Evolutionary conservation across 2,797 vertebrate species (phyloP).

Genomic region (Tachyglossus aculeatus): DNA sequence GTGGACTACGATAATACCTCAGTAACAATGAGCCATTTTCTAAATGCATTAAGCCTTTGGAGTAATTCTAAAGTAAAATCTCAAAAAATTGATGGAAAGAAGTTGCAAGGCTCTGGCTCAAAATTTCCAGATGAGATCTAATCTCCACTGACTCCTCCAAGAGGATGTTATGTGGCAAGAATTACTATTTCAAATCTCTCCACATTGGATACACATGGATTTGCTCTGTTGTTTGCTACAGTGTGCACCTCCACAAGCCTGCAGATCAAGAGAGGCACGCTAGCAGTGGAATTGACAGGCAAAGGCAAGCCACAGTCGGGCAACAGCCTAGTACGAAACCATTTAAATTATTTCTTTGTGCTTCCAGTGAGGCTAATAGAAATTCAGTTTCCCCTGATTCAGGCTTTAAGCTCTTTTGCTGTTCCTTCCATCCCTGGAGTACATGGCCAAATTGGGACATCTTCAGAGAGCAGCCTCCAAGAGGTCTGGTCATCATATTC

Average conservation of each 20-base stretch:
- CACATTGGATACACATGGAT: neutral
- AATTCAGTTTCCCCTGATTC: neutral
- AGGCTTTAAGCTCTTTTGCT: slow-evolving; percentile 8
- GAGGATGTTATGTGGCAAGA: neutral
- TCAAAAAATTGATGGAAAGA: slow-evolving; percentile 43
- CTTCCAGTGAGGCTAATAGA: neutral
- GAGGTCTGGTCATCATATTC: neutral
- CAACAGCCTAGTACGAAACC: neutral
- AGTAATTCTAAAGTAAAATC: slow-evolving; percentile 8
- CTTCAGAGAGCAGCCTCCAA: neutral
- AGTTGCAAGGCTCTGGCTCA: slow-evolving; percentile 11
- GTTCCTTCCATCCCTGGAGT: slow-evolving; percentile 1
- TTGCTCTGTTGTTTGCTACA: neutral
- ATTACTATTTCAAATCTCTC: rapidly evolving
- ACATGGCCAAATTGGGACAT: neutral
- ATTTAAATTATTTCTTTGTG: neutral
- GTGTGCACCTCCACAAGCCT: rapidly evolving
- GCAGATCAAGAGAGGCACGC: neutral
- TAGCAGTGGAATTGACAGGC: neutral
- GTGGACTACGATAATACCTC: slow-evolving; percentile 20
- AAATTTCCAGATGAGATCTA: slow-evolving; percentile 15
- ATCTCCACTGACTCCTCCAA: slow-evolving; percentile 27
- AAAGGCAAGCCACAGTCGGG: neutral
- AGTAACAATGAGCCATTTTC: slow-evolving; percentile 23
- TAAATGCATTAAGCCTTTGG: slow-evolving; percentile 25